phyloP scores from a whole-genome alignment of 2,113 vertebrate genomes.

The Sinocyclocheilus rhinocerous region DNA sequence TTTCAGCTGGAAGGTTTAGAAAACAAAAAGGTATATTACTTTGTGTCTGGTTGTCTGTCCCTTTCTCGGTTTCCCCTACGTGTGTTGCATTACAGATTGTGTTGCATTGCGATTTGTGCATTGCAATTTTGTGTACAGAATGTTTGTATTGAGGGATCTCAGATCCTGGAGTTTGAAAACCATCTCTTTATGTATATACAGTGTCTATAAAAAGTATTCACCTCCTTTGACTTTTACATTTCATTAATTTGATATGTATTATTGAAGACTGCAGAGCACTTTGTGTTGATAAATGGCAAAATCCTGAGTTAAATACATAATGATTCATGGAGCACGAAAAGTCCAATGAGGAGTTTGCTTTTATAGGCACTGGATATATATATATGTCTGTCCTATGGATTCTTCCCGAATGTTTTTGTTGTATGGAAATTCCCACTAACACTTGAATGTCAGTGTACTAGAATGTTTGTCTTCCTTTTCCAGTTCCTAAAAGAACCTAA shows the following conservation, averaged over 20 bases:
- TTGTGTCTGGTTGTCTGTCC: conserved; percentile 56
- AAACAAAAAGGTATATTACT: conserved; percentile 78
- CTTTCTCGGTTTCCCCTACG: conserved; percentile 31
- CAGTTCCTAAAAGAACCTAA: conserved; percentile 18
- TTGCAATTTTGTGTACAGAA: conserved; percentile 33
- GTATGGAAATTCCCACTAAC: conserved; percentile 37
- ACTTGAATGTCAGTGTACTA: conserved; percentile 46
- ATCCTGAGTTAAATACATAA: not conserved
- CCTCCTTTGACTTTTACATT: conserved; percentile 7
- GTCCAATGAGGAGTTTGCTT: not conserved
- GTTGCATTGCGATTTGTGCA: conserved; percentile 22
- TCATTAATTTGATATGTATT: not conserved
- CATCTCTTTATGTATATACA: conserved; percentile 29
- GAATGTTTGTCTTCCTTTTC: conserved; percentile 40
- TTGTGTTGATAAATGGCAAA: not conserved
- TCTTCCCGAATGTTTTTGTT: conserved; percentile 52
- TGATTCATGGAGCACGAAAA: not conserved
- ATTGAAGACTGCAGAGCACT: not conserved
- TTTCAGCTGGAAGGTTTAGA: conserved; percentile 79
- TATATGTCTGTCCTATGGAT: conserved; percentile 16
- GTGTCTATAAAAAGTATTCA: conserved; percentile 1
- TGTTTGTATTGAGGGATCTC: conserved; percentile 10
- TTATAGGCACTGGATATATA: conserved; percentile 37
- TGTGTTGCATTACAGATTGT: conserved; percentile 34
- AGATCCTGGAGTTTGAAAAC: conserved; percentile 44